These are phyloP conservation scores for Polylopha cassiicola DNA, from an alignment of 2,888 invertebrate species.

Conservation along the genomic window DNA sequence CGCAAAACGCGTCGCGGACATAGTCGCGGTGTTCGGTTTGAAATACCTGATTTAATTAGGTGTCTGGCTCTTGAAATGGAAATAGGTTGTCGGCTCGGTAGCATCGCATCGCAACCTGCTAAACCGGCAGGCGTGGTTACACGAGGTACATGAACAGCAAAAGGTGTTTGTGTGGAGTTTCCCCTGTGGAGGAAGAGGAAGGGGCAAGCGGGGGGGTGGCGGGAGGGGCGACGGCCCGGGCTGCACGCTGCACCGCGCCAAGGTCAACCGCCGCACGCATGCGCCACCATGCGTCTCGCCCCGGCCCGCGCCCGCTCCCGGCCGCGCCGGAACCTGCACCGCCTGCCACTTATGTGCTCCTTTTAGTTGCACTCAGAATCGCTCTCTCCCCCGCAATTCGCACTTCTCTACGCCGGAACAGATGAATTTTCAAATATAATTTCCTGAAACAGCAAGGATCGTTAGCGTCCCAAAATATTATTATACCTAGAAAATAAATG, in stretches of 20 bases:
- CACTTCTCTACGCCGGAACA: constrained; percentile 28
- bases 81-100: constrained; percentile 60
- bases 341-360: constrained; percentile 48
- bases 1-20: constrained; percentile 1
- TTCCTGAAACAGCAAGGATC: not conserved
- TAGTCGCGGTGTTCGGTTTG: constrained; percentile 7
- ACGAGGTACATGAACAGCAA: constrained; percentile 45
- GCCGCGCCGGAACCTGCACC: constrained; percentile 45
- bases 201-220: constrained; percentile 28
- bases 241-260: constrained; percentile 74
- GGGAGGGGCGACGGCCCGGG: constrained; percentile 38
- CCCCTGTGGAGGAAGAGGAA: constrained; percentile 37
- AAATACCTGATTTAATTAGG: constrained; percentile 37
- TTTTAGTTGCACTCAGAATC: constrained; percentile 52
- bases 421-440: constrained; percentile 9
- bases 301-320: constrained; percentile 13
- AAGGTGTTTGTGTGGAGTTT: constrained; percentile 44
- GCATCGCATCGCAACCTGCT: constrained; percentile 61
- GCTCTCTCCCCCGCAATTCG: constrained; percentile 34
- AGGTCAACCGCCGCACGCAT: constrained; percentile 73
- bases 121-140: constrained; percentile 68
- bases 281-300: constrained; percentile 45
- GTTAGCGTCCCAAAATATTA: too few species aligned
- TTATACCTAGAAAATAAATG: too few species aligned
- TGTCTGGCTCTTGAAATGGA: constrained; percentile 58